phyloP scores from a whole-genome alignment of 2,888 invertebrate genomes.

The Stramonita haemastoma region DNA sequence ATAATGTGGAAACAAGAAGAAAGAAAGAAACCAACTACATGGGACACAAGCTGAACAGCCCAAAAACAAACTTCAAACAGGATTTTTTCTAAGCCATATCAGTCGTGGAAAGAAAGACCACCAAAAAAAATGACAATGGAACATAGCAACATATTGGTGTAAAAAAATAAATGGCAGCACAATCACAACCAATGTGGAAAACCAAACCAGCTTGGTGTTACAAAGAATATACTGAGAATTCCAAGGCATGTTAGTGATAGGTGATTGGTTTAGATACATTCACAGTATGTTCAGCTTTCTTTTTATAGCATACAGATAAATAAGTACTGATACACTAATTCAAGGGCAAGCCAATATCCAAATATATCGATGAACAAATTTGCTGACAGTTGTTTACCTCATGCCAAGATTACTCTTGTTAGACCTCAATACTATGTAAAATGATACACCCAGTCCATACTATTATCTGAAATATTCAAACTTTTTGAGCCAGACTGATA shows the following conservation, averaged over 20 bases:
- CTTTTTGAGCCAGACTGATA: no score
- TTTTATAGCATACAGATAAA: no score
- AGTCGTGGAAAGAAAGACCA: not conserved
- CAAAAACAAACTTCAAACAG: not conserved
- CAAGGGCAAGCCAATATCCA: no score
- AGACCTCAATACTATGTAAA: no score
- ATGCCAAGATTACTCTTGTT: no score
- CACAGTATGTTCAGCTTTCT: no score
- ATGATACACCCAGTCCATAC: no score
- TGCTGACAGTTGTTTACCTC: no score
- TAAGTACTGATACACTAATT: no score
- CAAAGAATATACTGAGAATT: not conserved
- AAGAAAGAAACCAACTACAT: not conserved
- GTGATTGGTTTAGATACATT: no score
- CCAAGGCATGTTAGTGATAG: not conserved
- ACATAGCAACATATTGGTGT: not conserved
- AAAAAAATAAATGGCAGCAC: not conserved
- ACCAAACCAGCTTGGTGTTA: not conserved
- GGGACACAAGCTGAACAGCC: not conserved
- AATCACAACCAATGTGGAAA: not conserved
- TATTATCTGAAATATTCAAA: no score
- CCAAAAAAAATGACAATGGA: not conserved
- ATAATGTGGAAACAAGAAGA: not conserved
- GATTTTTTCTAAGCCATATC: not conserved
- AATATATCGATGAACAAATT: no score